These are phyloP conservation scores for Meghimatium bilineatum DNA, from an alignment of 2,888 invertebrate genomes.

Conservation along the genomic window DNA sequence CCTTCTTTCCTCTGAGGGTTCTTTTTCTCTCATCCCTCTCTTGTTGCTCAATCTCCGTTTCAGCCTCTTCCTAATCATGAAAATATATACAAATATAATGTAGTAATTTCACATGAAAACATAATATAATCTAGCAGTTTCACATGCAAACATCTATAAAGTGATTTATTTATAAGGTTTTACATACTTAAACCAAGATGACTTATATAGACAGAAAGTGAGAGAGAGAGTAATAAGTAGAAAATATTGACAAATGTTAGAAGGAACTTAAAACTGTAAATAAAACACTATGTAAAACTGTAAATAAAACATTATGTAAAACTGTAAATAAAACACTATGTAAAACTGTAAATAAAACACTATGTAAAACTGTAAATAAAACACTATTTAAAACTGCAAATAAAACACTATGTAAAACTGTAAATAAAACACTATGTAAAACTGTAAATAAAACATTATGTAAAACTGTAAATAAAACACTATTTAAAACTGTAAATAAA, in stretches of 20 bases:
- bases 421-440: too few species aligned
- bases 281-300: background rate
- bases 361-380: background rate
- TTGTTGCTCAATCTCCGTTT: constrained; percentile 62
- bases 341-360: background rate
- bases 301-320: background rate
- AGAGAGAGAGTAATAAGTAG: background rate
- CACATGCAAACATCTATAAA: background rate
- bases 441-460: too few species aligned
- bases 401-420: too few species aligned
- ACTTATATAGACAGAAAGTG: background rate
- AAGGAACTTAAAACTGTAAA: background rate
- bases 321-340: background rate
- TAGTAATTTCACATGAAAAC: background rate
- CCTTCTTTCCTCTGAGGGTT: constrained; percentile 58
- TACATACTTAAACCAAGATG: background rate
- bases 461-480: too few species aligned
- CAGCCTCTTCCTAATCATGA: constrained; percentile 65
- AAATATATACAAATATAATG: background rate
- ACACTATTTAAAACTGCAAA: too few species aligned
- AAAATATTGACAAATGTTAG: background rate
- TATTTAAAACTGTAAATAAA: too few species aligned
- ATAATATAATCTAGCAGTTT: background rate
- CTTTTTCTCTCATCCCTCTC: constrained; percentile 61
- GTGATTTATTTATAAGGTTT: background rate